These are phyloP conservation scores for Metopolophium dirhodum DNA, from an alignment of 1,140 invertebrate genomes.

Conservation along the genomic window DNA sequence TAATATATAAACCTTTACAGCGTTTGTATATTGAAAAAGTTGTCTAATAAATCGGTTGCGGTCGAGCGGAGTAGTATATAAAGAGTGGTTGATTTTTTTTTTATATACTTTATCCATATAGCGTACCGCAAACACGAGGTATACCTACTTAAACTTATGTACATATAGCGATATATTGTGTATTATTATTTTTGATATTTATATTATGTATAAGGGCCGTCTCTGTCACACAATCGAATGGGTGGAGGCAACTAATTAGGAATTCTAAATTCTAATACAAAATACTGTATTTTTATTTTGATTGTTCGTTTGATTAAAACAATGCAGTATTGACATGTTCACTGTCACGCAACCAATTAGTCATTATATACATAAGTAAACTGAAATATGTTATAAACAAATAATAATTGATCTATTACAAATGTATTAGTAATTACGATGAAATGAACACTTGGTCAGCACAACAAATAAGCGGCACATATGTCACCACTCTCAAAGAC, in stretches of 20 bases:
- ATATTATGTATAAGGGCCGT: neutral
- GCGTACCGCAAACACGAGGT: neutral
- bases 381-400: neutral
- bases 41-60: slow-evolving; percentile 40
- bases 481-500: neutral
- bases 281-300: neutral
- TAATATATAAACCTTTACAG: slow-evolving; percentile 11
- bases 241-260: neutral
- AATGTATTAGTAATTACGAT: neutral
- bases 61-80: neutral
- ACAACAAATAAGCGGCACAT: neutral
- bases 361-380: neutral
- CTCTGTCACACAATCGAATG: neutral
- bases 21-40: slow-evolving; percentile 44
- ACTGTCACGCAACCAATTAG: neutral
- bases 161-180: neutral
- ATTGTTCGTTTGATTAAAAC: neutral
- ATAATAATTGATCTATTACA: neutral
- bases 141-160: neutral
- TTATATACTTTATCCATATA: neutral
- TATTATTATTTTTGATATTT: too few species aligned
- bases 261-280: too few species aligned
- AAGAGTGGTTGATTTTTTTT: neutral
- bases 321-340: neutral
- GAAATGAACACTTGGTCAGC: neutral